These are phyloP conservation scores for Calypte anna DNA, from an alignment of 2,113 vertebrate species.

Conservation along the genomic window DNA sequence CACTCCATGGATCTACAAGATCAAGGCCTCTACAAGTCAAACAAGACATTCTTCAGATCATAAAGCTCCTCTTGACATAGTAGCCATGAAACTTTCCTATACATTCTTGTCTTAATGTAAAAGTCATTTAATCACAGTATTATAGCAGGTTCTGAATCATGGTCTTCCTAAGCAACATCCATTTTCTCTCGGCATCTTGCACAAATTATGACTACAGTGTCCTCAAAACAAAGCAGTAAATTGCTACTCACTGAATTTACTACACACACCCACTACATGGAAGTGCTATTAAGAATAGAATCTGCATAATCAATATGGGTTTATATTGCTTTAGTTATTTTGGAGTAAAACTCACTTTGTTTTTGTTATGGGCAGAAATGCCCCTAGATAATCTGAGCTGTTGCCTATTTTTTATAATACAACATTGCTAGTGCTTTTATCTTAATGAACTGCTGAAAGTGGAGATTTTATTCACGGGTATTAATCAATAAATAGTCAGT, in stretches of 20 bases:
- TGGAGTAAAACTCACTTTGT: not conserved
- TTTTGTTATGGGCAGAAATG: not conserved
- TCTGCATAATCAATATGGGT: slow-evolving; percentile 12
- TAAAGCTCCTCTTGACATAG: not conserved
- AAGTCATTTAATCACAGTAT: not conserved
- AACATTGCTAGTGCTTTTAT: not conserved
- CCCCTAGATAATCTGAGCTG: not conserved
- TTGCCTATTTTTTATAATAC: not conserved
- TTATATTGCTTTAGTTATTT: not conserved
- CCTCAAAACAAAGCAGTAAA: slow-evolving; percentile 24
- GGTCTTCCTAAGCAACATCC: not conserved
- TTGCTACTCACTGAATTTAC: slow-evolving; percentile 5
- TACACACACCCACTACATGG: not conserved
- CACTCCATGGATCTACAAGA: not conserved
- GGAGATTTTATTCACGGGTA: slow-evolving; percentile 7
- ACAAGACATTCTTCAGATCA: not conserved
- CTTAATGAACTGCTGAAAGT: not conserved
- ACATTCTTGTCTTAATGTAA: not conserved
- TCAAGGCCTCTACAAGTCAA: not conserved
- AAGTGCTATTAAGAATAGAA: slow-evolving; percentile 14
- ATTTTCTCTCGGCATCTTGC: not conserved
- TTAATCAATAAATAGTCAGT: not conserved
- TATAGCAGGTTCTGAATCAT: not conserved
- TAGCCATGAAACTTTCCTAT: not conserved
- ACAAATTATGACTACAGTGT: not conserved